Evolutionary conservation across 2,797 vertebrate genomes (phyloP), one percentile per base, ranked within the genome.

Genomic region (Serranus cabrilla): DNA sequence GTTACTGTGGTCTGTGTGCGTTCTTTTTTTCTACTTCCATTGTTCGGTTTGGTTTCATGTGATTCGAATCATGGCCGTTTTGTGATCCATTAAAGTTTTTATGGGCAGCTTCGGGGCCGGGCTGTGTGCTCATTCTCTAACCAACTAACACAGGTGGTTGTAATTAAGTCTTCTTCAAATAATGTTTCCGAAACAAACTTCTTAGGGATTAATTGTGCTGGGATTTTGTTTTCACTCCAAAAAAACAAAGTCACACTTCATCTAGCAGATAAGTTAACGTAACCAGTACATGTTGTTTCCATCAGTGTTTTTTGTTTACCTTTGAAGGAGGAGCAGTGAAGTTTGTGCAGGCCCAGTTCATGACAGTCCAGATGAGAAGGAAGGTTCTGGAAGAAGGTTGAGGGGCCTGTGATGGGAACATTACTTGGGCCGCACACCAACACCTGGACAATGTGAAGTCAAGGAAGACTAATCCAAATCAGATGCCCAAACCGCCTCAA

Each of bases 381-480:
- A 47, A 96, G 86, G 23, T 67, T 85, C 58, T 81, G 87, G 69
- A 95, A 77, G 81, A 95, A 95, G 63, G 65, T 65, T 25, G 83
- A 79, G 21, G 86, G 81, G 20, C 70, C 70, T 70, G 82, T 75
- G 56, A 95, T 17, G 5, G 95, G 94, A 82, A 95, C 68, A 57
- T 92, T 93, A 65, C 91, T 91, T 46, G 94, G 93, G 77, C 88
- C 85, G 72, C 92, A 95, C 39, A 94, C 81, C 63, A 95, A 74
- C 54, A 96, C 77, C 75, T 96, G 62, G 47, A 71, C 59, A 77
- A 83, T 18, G 40, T 16, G 31, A 57, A 63, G 88, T 95, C 87
- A 94, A 94, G 92, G 89, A 85, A 25, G 39, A 74, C 69, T 78
- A 68, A 71, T 52, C 25, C 0, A 51, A 55, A 73, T 56, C 67